A percentile compares a stretch with the other conserved stretches of the same genome.
phyloP scores from a whole-genome alignment of 1,140 invertebrate species.

The Diorhabda sublineata region DNA sequence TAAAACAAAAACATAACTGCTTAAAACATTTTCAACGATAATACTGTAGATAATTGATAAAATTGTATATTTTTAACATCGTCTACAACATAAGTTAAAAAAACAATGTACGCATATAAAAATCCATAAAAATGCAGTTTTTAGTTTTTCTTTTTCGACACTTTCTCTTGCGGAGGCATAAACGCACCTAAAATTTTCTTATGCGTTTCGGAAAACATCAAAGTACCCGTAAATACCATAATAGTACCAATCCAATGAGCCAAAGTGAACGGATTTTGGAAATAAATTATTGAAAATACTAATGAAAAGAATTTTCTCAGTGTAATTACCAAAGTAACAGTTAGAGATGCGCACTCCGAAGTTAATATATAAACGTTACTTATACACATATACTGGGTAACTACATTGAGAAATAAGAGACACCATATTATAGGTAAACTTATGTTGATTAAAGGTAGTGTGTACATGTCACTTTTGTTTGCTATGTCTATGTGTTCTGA shows the following conservation, averaged over 20 bases:
- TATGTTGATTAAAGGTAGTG: slow-evolving; percentile 50
- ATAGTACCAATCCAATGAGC: slow-evolving; percentile 90
- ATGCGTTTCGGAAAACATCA: slow-evolving; percentile 83
- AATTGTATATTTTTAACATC: too few species aligned
- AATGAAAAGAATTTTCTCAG: slow-evolving; percentile 93
- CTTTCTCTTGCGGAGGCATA: background rate
- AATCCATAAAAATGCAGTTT: background rate
- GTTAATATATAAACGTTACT: slow-evolving; percentile 91
- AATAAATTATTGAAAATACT: slow-evolving; percentile 93
- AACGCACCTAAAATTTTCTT: slow-evolving; percentile 9
- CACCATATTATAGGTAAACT: slow-evolving; percentile 69
- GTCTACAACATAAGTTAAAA: background rate
- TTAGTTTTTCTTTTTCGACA: slow-evolving; percentile 9
- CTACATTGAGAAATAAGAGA: slow-evolving; percentile 79
- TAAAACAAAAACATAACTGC: too few species aligned
- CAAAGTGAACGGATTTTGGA: slow-evolving; percentile 89
- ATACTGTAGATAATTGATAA: too few species aligned
- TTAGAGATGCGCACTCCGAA: slow-evolving; percentile 88
- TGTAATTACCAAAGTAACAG: slow-evolving; percentile 93
- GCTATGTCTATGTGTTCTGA: slow-evolving; percentile 63
- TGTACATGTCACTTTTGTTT: slow-evolving; percentile 53
- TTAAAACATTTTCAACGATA: too few species aligned
- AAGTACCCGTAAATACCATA: slow-evolving; percentile 88
- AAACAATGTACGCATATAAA: background rate
- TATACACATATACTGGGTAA: slow-evolving; percentile 95